Conservation (phyloP, 2,113 vertebrate genomes). For the Lophura nycthemera region DNA sequence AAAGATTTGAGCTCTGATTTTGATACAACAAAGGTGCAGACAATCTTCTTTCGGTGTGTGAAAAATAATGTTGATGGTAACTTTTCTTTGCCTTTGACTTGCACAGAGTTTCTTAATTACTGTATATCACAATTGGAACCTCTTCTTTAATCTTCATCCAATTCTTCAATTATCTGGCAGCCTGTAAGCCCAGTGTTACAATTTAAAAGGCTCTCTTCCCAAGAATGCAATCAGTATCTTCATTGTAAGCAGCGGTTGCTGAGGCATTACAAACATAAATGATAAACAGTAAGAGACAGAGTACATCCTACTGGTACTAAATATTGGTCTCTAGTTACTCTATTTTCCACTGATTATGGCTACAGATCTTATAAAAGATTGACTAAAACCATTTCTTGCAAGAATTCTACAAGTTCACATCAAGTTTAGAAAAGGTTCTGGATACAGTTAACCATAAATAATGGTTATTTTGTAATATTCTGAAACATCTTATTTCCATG, state of each 20-base stretch:
- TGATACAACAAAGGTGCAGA: neutral
- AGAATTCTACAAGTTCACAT: slow-evolving; percentile 51
- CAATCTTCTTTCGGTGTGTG: neutral
- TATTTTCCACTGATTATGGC: slow-evolving; percentile 37
- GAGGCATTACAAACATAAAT: neutral
- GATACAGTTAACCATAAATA: slow-evolving; percentile 60
- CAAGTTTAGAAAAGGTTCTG: slow-evolving; percentile 67
- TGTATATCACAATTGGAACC: neutral
- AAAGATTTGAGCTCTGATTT: neutral
- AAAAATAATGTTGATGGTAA: neutral
- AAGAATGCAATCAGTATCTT: slow-evolving; percentile 31
- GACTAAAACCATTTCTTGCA: slow-evolving; percentile 50
- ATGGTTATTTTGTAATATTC: slow-evolving; percentile 69
- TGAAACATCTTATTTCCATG: slow-evolving; percentile 67
- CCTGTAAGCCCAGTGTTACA: neutral
- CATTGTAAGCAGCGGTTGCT: slow-evolving; percentile 16
- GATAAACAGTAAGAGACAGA: slow-evolving; percentile 28
- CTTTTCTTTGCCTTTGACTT: neutral
- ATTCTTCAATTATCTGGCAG: neutral
- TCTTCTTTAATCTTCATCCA: neutral
- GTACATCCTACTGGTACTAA: slow-evolving; percentile 27
- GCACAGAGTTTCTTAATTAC: neutral
- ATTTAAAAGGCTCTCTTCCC: slow-evolving; percentile 44
- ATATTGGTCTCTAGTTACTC: slow-evolving; percentile 39
- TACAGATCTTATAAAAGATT: slow-evolving; percentile 7